Percentiles rank a stretch among this genome's conserved stretches.
Evolutionary conservation across 1,140 invertebrate genomes (phyloP).

Genomic region (Globodera rostochiensis): DNA sequence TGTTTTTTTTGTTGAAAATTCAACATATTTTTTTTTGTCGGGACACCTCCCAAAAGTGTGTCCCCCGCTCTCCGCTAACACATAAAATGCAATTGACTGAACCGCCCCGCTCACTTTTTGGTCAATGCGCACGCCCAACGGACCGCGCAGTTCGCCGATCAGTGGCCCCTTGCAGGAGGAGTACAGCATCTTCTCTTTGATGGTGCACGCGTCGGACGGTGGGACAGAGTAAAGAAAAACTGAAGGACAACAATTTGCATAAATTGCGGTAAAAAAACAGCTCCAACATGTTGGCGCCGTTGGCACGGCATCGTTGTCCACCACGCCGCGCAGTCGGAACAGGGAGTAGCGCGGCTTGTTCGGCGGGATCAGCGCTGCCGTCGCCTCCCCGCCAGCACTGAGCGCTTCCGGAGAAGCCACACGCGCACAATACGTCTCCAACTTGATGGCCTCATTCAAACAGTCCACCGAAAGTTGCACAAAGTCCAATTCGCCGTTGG

Average conservation of each 20-base stretch:
- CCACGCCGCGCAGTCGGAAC: conserved; percentile 54
- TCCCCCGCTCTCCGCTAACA: background rate
- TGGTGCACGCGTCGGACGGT: conserved; percentile 60
- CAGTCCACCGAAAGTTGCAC: conserved; percentile 70
- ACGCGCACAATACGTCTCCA: conserved; percentile 48
- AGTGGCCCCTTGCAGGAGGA: conserved; percentile 63
- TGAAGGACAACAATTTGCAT: conserved; percentile 38
- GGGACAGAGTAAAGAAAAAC: conserved; percentile 65
- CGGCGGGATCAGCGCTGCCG: conserved; percentile 52
- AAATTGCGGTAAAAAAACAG: conserved; percentile 49
- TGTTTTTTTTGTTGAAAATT: too few species aligned
- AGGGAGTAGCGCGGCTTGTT: conserved; percentile 63
- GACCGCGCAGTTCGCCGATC: conserved; percentile 50
- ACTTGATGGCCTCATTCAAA: conserved; percentile 64
- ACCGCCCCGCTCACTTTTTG: conserved; percentile 57
- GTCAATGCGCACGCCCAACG: conserved; percentile 54
- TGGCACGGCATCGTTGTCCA: background rate
- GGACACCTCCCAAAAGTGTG: background rate
- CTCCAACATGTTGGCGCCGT: background rate
- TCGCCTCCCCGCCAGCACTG: conserved; percentile 36
- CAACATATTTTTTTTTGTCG: too few species aligned
- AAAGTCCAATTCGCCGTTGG: conserved; percentile 70
- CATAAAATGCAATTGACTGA: conserved; percentile 10
- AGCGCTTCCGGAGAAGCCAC: conserved; percentile 43
- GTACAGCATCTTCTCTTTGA: conserved; percentile 64